Evolutionary conservation across 2,888 invertebrate species (phyloP).

Genomic region (Erebia palarica): DNA sequence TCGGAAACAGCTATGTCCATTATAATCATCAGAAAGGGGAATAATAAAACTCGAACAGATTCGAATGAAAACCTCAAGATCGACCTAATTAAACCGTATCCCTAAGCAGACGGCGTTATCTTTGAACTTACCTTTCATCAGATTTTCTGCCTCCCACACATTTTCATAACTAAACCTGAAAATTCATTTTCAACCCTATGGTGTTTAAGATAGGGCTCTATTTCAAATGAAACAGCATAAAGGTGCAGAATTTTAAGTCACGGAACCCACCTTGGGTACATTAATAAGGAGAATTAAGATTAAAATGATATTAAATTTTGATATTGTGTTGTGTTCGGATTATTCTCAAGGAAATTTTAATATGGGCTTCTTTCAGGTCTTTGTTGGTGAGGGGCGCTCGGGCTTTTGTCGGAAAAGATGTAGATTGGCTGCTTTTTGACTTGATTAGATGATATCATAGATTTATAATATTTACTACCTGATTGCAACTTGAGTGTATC

Average conservation of each 20-base stretch:
- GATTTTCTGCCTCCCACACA: constrained; percentile 54
- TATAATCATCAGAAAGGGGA: constrained; percentile 32
- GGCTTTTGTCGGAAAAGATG: constrained; percentile 13
- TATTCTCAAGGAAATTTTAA: constrained; percentile 69
- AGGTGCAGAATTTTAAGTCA: constrained; percentile 55
- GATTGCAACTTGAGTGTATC: too few relatives aligned
- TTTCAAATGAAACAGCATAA: constrained; percentile 36
- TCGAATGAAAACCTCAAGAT: constrained; percentile 48
- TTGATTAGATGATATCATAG: constrained; percentile 1
- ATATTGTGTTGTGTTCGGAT: constrained; percentile 81
- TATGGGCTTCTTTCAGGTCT: constrained; percentile 40
- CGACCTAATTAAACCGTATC: constrained; percentile 73
- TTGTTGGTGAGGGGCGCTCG: constrained; percentile 22
- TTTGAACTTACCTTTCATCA: constrained; percentile 72
- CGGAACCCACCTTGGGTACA: constrained; percentile 70
- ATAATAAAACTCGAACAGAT: constrained; percentile 50
- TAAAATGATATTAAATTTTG: constrained; percentile 83
- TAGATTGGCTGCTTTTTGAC: constrained; percentile 8
- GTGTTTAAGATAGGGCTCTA: constrained; percentile 35
- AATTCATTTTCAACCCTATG: constrained; percentile 38
- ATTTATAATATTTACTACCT: neutral
- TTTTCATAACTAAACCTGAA: constrained; percentile 46
- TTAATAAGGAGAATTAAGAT: constrained; percentile 82
- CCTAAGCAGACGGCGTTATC: constrained; percentile 69
- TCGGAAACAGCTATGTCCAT: neutral